Evolutionary conservation across 37 sponge, comb jelly and placozoan species (phyloP).

Genomic region (Bolinopsis microptera): DNA sequence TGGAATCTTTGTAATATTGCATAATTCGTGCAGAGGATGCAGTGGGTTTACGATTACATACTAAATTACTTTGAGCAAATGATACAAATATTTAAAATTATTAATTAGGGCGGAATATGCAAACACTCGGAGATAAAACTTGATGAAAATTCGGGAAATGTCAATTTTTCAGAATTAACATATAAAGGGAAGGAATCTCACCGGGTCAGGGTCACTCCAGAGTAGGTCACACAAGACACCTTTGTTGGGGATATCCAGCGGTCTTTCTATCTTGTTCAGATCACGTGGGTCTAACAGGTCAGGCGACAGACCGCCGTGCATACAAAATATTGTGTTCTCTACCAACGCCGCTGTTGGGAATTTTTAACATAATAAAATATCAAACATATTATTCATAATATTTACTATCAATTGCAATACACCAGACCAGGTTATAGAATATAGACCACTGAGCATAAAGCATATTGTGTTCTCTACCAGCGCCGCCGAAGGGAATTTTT

Average conservation of each 20-base stretch:
- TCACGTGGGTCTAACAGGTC: constrained; percentile 71
- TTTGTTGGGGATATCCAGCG: constrained; percentile 81
- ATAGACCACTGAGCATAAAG: constrained; percentile 92
- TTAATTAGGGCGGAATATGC: too few species aligned
- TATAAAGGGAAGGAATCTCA: too few species aligned
- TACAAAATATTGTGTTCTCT: constrained; percentile 82
- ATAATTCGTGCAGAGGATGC: too few species aligned
- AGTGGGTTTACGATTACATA: too few species aligned
- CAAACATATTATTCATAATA: background rate
- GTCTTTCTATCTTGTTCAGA: constrained; percentile 77
- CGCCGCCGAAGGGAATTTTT: constrained; percentile 72
- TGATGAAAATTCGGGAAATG: too few species aligned
- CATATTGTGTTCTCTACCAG: constrained; percentile 79
- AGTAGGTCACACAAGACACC: constrained; percentile 89
- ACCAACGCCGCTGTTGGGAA: constrained; percentile 76
- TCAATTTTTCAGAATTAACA: too few species aligned
- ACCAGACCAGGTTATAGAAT: constrained; percentile 67
- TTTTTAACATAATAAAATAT: too few species aligned
- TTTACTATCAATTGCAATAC: background rate
- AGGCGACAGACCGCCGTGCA: constrained; percentile 94
- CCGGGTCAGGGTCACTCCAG: constrained; percentile 94
- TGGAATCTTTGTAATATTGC: too few species aligned
- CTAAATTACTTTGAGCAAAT: too few species aligned
- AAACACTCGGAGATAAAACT: too few species aligned
- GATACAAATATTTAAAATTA: too few species aligned